Percentiles rank a stretch among this genome's conserved stretches.
These are phyloP conservation scores for Deilephila elpenor DNA, from an alignment of 2,888 invertebrate genomes.

Conservation along the genomic window DNA sequence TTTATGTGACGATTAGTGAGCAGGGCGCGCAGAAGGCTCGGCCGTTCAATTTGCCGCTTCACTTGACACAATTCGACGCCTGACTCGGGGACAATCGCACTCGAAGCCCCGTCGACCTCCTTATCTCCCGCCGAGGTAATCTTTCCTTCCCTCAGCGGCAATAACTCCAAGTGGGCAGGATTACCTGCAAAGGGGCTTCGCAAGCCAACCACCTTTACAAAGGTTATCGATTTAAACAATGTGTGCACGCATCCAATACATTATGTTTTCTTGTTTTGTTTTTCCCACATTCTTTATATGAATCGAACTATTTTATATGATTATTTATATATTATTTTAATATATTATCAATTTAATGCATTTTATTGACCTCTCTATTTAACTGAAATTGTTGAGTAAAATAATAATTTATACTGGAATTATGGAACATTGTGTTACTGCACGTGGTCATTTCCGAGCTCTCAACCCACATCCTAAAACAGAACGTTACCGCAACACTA, in stretches of 20 bases:
- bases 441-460: too few species aligned
- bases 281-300: background rate
- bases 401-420: too few species aligned
- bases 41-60: slow-evolving; percentile 85
- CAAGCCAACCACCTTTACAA: slow-evolving; percentile 79
- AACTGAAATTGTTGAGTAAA: too few species aligned
- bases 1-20: slow-evolving; percentile 84
- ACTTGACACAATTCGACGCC: slow-evolving; percentile 85
- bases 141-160: slow-evolving; percentile 84
- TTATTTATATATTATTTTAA: too few species aligned
- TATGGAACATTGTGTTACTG: too few species aligned
- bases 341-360: background rate
- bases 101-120: slow-evolving; percentile 83
- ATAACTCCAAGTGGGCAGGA: slow-evolving; percentile 85
- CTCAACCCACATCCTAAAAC: background rate
- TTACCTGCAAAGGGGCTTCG: slow-evolving; percentile 83
- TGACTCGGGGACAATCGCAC: slow-evolving; percentile 85
- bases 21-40: slow-evolving; percentile 80
- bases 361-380: too few species aligned
- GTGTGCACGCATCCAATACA: slow-evolving; percentile 62
- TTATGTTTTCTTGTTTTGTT: slow-evolving; percentile 1
- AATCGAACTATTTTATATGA: background rate
- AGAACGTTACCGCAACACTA: background rate
- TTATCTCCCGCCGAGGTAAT: slow-evolving; percentile 85
- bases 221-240: slow-evolving; percentile 82